These are phyloP conservation scores for Natrix natrix DNA, from an alignment of 2,797 vertebrate genomes.

Conservation along the genomic window DNA sequence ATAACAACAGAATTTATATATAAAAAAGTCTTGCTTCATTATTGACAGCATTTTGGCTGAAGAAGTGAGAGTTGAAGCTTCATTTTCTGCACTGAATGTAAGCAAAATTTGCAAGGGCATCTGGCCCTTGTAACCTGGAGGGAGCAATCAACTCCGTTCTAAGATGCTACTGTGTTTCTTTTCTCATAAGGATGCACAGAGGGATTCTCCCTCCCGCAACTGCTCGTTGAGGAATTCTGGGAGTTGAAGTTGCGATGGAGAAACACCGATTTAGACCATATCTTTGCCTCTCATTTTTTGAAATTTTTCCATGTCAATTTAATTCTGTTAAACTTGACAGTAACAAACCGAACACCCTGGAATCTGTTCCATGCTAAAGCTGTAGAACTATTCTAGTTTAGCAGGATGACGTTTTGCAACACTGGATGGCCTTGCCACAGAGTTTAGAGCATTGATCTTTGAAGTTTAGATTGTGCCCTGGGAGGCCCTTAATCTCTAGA, in stretches of 20 bases:
- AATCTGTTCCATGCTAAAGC: neutral
- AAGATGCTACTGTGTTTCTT: neutral
- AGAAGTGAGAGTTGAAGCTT: neutral
- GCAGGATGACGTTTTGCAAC: neutral
- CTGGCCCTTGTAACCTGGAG: neutral
- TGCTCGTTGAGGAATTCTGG: neutral
- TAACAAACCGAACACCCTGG: too few species aligned
- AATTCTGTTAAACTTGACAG: neutral
- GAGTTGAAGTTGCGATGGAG: neutral
- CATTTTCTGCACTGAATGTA: neutral
- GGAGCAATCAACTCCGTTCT: neutral
- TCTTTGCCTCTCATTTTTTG: neutral
- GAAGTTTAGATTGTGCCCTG: neutral
- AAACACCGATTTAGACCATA: neutral
- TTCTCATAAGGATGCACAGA: neutral
- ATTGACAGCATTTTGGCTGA: neutral
- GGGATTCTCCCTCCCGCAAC: neutral
- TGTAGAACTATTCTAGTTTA: neutral
- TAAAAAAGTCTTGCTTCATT: neutral
- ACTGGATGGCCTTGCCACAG: neutral
- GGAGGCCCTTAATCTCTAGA: neutral
- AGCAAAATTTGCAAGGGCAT: neutral
- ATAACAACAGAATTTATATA: neutral
- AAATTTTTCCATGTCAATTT: neutral
- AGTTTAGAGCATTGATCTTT: neutral